These are phyloP conservation scores for Periparus ater DNA, from an alignment of 2,797 vertebrate genomes.

Conservation along the genomic window DNA sequence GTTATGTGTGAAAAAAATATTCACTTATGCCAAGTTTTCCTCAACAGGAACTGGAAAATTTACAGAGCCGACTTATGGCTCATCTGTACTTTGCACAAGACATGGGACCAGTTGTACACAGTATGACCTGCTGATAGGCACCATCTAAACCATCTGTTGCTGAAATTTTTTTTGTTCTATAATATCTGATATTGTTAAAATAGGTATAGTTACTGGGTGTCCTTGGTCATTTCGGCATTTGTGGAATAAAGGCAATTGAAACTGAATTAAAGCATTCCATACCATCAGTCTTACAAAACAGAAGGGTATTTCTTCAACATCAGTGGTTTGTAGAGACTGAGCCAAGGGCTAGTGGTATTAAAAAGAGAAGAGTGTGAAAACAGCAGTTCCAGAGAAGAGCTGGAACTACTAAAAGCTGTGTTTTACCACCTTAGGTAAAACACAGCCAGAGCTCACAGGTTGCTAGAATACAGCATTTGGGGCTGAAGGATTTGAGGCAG, in stretches of 20 bases:
- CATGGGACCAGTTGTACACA: not conserved
- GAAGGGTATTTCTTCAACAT: not conserved
- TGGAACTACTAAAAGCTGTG: not conserved
- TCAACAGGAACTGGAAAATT: not conserved
- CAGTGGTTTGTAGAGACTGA: not conserved
- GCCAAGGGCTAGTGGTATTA: not conserved
- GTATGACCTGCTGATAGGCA: not conserved
- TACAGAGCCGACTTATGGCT: not conserved
- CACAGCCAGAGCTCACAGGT: not conserved
- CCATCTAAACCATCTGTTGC: not conserved
- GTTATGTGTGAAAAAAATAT: not conserved
- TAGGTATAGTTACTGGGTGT: not conserved
- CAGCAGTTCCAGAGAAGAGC: not conserved
- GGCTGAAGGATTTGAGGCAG: not conserved
- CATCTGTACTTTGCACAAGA: not conserved
- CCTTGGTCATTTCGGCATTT: not conserved
- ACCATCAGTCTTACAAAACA: not conserved
- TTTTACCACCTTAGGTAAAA: not conserved
- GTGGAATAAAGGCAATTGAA: not conserved
- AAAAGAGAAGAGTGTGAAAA: not conserved
- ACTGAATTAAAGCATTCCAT: not conserved
- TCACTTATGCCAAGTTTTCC: not conserved
- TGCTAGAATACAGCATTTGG: conserved; percentile 1
- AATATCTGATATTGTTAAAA: not conserved
- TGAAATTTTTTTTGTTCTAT: not conserved